Conservation (phyloP, 2,888 invertebrate genomes). For the Lepeophtheirus nordmannii region DNA sequence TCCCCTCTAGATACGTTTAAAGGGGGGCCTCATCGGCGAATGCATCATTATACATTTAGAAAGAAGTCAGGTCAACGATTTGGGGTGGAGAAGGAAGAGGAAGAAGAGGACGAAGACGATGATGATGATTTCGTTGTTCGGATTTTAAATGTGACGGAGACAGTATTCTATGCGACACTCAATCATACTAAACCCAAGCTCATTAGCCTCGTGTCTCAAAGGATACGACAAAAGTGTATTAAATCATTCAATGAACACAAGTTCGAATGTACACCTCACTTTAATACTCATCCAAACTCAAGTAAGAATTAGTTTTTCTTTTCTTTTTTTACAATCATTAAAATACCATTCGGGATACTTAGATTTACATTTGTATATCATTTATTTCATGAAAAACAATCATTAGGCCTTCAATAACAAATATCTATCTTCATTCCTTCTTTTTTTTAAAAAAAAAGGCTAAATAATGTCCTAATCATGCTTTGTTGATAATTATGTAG, state of each 20-base stretch:
- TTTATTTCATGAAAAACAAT: too few species aligned
- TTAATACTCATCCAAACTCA: slow-evolving; percentile 4
- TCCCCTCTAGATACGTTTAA: background rate
- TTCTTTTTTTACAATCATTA: background rate
- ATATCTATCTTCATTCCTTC: too few species aligned
- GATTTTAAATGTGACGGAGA: slow-evolving; percentile 3
- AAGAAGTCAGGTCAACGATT: background rate
- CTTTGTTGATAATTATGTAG: too few species aligned
- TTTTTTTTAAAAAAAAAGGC: too few species aligned
- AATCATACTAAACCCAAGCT: slow-evolving; percentile 14
- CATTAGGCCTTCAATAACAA: too few species aligned
- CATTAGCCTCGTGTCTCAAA: background rate
- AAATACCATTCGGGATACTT: background rate
- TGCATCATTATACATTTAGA: background rate
- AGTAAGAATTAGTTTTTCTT: background rate
- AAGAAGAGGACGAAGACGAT: slow-evolving; percentile 12
- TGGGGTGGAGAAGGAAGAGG: background rate
- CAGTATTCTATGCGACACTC: background rate
- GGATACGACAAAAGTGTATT: background rate
- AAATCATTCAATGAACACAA: background rate
- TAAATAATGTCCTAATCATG: too few species aligned
- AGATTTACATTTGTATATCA: too few species aligned
- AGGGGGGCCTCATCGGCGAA: background rate
- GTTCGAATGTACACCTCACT: slow-evolving; percentile 2
- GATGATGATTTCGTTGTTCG: slow-evolving; percentile 6